These are phyloP conservation scores for Orientallactaga bullata DNA, from an alignment of 2,113 vertebrate species.

Conservation along the genomic window DNA sequence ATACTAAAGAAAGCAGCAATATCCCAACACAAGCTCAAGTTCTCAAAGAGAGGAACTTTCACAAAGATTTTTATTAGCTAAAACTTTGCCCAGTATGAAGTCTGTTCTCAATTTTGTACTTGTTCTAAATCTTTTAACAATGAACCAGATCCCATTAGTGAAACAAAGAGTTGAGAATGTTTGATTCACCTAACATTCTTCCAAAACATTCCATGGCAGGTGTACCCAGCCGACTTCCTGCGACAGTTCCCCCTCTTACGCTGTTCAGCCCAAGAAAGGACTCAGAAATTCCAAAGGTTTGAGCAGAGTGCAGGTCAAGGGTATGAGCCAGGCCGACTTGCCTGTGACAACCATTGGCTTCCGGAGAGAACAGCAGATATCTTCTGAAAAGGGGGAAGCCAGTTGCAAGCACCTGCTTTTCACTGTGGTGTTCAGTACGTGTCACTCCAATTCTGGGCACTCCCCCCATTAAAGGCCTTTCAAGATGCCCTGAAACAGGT, in stretches of 20 bases:
- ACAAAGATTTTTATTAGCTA: neutral
- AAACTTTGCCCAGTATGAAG: neutral
- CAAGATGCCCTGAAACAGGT: neutral
- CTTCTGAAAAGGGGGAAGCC: neutral
- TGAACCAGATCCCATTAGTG: neutral
- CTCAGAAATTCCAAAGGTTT: neutral
- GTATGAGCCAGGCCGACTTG: neutral
- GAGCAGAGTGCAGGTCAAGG: neutral
- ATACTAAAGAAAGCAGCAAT: neutral
- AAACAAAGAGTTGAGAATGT: neutral
- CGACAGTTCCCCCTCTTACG: neutral
- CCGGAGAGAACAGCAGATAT: neutral
- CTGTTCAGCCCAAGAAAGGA: neutral
- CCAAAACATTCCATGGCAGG: neutral
- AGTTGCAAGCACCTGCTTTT: neutral
- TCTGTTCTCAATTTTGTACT: constrained; percentile 1
- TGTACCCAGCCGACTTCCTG: neutral
- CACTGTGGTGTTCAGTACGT: neutral
- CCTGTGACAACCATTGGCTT: neutral
- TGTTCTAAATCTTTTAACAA: neutral
- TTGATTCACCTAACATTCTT: neutral
- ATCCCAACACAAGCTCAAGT: neutral
- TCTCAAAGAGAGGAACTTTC: neutral
- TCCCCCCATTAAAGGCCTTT: too few relatives aligned
- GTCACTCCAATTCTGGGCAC: neutral